A percentile compares a stretch with the other conserved stretches of the same genome.
Evolutionary conservation across 2,888 invertebrate species (phyloP).

Genomic region (Leptinotarsa peninsularis): DNA sequence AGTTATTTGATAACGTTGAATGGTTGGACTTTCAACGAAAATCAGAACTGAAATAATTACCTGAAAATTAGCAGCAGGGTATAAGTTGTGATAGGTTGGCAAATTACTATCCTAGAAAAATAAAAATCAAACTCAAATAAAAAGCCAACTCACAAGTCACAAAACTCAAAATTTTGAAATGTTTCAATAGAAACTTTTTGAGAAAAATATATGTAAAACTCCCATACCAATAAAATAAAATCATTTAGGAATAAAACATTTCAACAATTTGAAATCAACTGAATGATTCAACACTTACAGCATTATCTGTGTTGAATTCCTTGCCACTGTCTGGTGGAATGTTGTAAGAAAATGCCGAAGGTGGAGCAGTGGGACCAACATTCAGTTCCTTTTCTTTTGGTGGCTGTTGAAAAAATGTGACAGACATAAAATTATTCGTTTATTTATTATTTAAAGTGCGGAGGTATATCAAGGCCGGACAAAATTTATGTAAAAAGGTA

Average conservation of each 20-base stretch:
- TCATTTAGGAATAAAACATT: neutral
- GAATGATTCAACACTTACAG: constrained; percentile 59
- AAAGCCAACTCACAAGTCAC: constrained; percentile 12
- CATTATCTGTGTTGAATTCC: constrained; percentile 74
- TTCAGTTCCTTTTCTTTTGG: constrained; percentile 47
- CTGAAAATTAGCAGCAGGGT: constrained; percentile 73
- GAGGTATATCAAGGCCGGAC: too few species aligned
- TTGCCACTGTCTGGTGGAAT: constrained; percentile 75
- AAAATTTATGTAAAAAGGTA: too few species aligned
- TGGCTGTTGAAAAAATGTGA: constrained; percentile 36
- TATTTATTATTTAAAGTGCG: too few species aligned
- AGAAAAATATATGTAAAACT: neutral
- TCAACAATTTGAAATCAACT: neutral
- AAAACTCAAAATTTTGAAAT: neutral
- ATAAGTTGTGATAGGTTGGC: constrained; percentile 78
- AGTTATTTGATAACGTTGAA: too few species aligned
- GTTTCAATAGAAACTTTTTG: neutral
- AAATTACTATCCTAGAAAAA: constrained; percentile 76
- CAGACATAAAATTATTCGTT: too few species aligned
- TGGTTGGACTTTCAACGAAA: constrained; percentile 9
- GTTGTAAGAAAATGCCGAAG: constrained; percentile 73
- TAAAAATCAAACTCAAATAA: constrained; percentile 52
- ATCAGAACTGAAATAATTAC: constrained; percentile 42
- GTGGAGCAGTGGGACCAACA: constrained; percentile 56
- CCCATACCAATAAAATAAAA: neutral